A percentile compares a stretch with the other conserved stretches of the same genome.
Conservation (phyloP, 2,888 invertebrate genomes). For the Phengaris arion region DNA sequence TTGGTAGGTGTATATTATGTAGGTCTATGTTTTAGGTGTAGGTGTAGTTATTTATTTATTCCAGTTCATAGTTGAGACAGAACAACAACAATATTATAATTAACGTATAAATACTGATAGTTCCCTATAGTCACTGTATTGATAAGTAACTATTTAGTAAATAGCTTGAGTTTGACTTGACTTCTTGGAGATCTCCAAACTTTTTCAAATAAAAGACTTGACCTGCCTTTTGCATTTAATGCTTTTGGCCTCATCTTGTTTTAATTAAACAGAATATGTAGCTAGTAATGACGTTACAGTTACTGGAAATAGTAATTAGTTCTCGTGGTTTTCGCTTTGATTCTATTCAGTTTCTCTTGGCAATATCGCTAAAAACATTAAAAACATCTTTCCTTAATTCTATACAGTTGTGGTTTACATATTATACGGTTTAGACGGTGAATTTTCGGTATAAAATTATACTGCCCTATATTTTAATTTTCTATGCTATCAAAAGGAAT, state of each 20-base stretch:
- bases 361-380: constrained; percentile 10
- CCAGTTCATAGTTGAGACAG: too few relatives aligned
- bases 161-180: too few relatives aligned
- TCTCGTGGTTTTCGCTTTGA: background rate
- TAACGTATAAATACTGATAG: too few relatives aligned
- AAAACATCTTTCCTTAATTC: constrained; percentile 10
- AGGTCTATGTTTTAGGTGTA: too few relatives aligned
- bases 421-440: background rate
- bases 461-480: constrained; percentile 2
- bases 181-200: too few relatives aligned
- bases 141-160: too few relatives aligned
- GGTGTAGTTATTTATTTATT: too few relatives aligned
- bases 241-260: background rate
- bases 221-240: too few relatives aligned
- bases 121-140: too few relatives aligned
- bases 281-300: background rate
- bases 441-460: background rate
- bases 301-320: constrained; percentile 6
- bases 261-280: background rate
- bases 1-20: too few relatives aligned
- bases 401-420: background rate
- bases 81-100: too few relatives aligned
- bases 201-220: too few relatives aligned
- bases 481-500: background rate
- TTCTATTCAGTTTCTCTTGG: background rate